Base-by-base conservation (phyloP, 2,113 vertebrate species). In the Drymodes brunneopygia region DNA sequence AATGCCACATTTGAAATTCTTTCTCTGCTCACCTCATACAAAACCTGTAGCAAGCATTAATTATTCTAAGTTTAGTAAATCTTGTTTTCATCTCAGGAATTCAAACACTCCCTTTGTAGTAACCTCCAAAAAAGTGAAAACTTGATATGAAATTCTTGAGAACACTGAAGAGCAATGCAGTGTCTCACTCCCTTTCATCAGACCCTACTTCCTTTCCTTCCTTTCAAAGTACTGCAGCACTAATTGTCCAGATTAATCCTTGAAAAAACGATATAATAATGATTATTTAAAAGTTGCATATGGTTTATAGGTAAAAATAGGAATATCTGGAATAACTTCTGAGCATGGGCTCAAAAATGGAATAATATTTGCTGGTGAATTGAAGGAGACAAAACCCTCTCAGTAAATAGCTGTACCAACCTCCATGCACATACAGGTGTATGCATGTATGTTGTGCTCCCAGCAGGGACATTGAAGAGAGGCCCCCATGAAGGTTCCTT, bases 401-500 rank as follows among this genome's bases (percentile, higher is more conserved):
- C 21, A 42, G 1, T 19, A 1, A 48, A 4, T 17, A 64, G 28
- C 42, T 57, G 16, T 48, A 15, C 21, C 17, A 40, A 3, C 6
- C 5, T 21, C 12, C 5, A 28, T 10, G 7, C 1, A 0, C 3
- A 0, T 3, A 0, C 22, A 44, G 33, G 5, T 18, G 7, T 4
- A 0, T 4, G 1, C 4, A 4, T 33, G 27, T 6, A 17, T 48
- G 50, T 81, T 82, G 35, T 35, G 7, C 36, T 54, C 13, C 25
- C 25, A 77, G 44, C 36, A 73, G 36, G 23, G 42, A 29, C 16
- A 9, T 13, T 40, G 36, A 7, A 58, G 20, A 12, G 33, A 17
- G 11, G 5, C 65, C 45, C 42, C 77, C 28, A 4, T 4, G 10
- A 38, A 87, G 28, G 7, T 51, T 77, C 28, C 31, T 54, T 16